These are phyloP conservation scores for Caenorhabditis latens DNA, from an alignment of 1,140 invertebrate genomes.

Conservation along the genomic window DNA sequence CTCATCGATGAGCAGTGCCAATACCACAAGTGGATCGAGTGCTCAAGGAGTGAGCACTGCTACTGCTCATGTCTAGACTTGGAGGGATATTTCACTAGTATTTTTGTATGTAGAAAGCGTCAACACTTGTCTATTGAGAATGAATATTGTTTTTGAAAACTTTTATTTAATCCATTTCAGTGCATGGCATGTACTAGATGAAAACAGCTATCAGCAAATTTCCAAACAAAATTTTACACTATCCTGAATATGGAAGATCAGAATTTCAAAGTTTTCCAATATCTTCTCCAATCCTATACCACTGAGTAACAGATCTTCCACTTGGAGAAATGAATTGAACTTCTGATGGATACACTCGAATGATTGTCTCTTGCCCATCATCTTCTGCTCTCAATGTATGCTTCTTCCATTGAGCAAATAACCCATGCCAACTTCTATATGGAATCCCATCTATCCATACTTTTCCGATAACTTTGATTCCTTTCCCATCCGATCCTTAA, in stretches of 20 bases:
- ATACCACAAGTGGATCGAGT: background rate
- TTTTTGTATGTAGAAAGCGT: too few species aligned
- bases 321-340: constrained; percentile 17
- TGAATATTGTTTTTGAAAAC: too few species aligned
- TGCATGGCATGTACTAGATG: too few species aligned
- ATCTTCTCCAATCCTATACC: constrained; percentile 3
- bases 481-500: background rate
- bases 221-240: too few species aligned
- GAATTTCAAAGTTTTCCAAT: background rate
- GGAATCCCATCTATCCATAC: constrained; percentile 7
- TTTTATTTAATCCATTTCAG: too few species aligned
- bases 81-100: too few species aligned
- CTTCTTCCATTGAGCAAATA: constrained; percentile 17
- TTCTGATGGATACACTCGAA: background rate
- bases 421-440: constrained; percentile 5
- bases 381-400: constrained; percentile 24
- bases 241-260: too few species aligned
- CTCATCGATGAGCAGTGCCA: background rate
- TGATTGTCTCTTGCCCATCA: background rate
- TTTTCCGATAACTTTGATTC: background rate
- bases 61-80: background rate
- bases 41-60: background rate
- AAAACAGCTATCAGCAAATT: too few species aligned
- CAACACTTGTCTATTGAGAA: too few species aligned
- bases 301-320: background rate